Percentiles rank a stretch among this genome's conserved stretches.
phyloP scores from a whole-genome alignment of 2,888 invertebrate genomes.

The Coleophora flavipennella region DNA sequence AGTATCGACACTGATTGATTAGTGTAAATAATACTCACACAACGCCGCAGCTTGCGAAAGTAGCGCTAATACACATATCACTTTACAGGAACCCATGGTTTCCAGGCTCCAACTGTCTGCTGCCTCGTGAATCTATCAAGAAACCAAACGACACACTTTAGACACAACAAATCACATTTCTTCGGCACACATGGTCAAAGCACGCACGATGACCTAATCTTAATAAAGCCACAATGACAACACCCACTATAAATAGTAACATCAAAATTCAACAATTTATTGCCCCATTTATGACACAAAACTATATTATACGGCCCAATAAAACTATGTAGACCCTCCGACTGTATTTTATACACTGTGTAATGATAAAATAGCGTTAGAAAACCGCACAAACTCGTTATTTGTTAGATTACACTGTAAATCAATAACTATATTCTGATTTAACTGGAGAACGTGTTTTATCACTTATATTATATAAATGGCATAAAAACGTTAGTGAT shows the following conservation, averaged over 20 bases:
- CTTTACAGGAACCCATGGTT: constrained; percentile 54
- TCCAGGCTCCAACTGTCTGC: constrained; percentile 47
- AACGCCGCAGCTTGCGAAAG: constrained; percentile 51
- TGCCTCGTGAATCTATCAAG: constrained; percentile 55
- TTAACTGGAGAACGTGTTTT: constrained; percentile 1
- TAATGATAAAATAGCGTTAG: constrained; percentile 29
- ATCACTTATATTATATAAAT: constrained; percentile 9
- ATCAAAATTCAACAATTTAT: constrained; percentile 48
- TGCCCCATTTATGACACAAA: constrained; percentile 37
- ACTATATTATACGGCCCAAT: constrained; percentile 22
- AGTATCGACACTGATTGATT: constrained; percentile 13
- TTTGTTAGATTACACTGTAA: constrained; percentile 44
- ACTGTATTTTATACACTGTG: constrained; percentile 27
- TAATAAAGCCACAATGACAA: constrained; percentile 67
- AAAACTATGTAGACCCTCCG: constrained; percentile 22
- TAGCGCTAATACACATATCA: constrained; percentile 50
- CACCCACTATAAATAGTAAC: constrained; percentile 75
- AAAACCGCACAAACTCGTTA: constrained; percentile 45
- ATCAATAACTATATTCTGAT: constrained; percentile 52
- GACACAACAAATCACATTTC: constrained; percentile 48
- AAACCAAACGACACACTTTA: constrained; percentile 56
- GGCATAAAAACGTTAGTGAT: constrained; percentile 11
- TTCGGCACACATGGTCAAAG: constrained; percentile 66
- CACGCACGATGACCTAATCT: constrained; percentile 69
- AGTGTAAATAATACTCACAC: constrained; percentile 46